Evolutionary conservation across 2,113 vertebrate species (phyloP).

Genomic region (Sus scrofa): DNA sequence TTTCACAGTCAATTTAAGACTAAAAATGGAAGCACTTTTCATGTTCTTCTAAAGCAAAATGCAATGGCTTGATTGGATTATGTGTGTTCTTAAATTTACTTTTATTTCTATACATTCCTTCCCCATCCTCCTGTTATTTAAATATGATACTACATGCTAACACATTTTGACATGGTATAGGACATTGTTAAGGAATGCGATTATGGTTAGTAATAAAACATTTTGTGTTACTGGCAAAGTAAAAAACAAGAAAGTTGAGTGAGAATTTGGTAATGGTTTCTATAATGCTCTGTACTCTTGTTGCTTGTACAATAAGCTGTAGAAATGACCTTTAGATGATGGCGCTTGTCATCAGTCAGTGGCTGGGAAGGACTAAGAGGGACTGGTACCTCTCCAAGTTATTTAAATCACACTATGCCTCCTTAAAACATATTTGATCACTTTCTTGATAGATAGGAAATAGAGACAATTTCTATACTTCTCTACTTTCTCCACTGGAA

Average conservation of each 20-base stretch:
- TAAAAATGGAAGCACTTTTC: not conserved
- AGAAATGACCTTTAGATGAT: not conserved
- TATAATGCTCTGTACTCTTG: not conserved
- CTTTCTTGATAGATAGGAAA: not conserved
- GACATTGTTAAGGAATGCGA: not conserved
- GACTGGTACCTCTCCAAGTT: not conserved
- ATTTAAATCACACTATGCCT: not conserved
- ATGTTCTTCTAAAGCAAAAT: not conserved
- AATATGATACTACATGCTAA: not conserved
- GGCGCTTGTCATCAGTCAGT: accelerated
- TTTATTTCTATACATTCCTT: not conserved
- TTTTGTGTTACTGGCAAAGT: not conserved
- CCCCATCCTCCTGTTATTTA: not conserved
- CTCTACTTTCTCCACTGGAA: not conserved
- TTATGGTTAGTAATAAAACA: not conserved
- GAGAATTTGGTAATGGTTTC: not conserved
- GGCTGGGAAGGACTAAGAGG: not conserved
- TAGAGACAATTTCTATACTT: not conserved
- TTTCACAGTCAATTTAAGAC: not conserved
- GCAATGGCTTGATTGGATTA: not conserved
- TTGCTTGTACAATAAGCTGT: not conserved
- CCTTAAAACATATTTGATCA: not conserved
- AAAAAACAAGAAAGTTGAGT: not conserved
- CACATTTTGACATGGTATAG: not conserved
- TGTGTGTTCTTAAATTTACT: not conserved